These are phyloP conservation scores for Pandion haliaetus DNA, from an alignment of 2,113 vertebrate species.

Conservation along the genomic window DNA sequence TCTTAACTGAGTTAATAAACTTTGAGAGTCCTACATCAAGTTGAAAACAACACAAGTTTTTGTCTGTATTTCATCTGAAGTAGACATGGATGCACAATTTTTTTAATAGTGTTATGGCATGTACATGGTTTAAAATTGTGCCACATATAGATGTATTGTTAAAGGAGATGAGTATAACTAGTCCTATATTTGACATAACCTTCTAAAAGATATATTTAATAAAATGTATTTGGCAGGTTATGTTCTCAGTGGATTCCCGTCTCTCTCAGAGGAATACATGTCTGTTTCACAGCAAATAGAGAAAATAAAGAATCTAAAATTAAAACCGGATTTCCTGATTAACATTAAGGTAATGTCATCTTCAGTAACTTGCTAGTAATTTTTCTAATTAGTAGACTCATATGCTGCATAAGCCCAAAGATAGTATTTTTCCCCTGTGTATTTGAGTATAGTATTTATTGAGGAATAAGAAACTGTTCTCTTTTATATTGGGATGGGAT, in stretches of 20 bases:
- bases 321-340: slow-evolving; percentile 90
- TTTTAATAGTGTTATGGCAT: background rate
- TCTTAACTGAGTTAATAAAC: background rate
- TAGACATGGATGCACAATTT: background rate
- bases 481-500: background rate
- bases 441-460: background rate
- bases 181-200: background rate
- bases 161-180: background rate
- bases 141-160: background rate
- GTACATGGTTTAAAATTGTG: background rate
- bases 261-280: slow-evolving; percentile 80
- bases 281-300: slow-evolving; percentile 84
- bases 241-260: slow-evolving; percentile 88
- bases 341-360: slow-evolving; percentile 88
- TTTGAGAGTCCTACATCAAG: background rate
- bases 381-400: background rate
- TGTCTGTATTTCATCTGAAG: background rate
- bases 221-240: slow-evolving; percentile 81
- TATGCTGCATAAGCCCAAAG: background rate
- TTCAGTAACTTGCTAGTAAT: background rate
- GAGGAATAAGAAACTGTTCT: background rate
- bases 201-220: slow-evolving; percentile 18
- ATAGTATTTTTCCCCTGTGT: background rate
- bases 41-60: background rate
- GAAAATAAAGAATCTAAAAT: slow-evolving; percentile 81